Evolutionary conservation across 2,888 invertebrate species (phyloP).

Genomic region (Tridacna gigas): DNA sequence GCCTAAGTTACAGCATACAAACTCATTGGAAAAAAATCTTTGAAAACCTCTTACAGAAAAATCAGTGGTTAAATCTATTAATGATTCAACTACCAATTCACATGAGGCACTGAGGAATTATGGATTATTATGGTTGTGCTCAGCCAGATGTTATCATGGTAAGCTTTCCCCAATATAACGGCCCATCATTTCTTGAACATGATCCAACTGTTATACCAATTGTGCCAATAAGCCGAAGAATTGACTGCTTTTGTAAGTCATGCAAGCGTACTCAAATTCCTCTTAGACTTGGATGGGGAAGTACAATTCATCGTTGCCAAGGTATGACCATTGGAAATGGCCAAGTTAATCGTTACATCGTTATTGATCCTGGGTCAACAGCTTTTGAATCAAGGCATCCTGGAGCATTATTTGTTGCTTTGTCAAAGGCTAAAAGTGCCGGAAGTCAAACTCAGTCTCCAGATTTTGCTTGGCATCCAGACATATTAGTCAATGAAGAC

Average conservation of each 20-base stretch:
- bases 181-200: too few relatives aligned
- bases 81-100: too few relatives aligned
- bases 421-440: slow-evolving; percentile 57
- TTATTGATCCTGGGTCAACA: slow-evolving; percentile 44
- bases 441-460: background rate
- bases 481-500: background rate
- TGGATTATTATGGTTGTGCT: too few relatives aligned
- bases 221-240: slow-evolving; percentile 46
- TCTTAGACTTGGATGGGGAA: slow-evolving; percentile 55
- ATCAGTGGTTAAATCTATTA: too few relatives aligned
- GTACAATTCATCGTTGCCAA: slow-evolving; percentile 57
- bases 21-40: too few relatives aligned
- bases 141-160: too few relatives aligned
- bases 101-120: too few relatives aligned
- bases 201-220: slow-evolving; percentile 28
- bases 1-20: too few relatives aligned
- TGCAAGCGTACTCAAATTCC: slow-evolving; percentile 55
- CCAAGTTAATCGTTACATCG: slow-evolving; percentile 28
- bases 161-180: too few relatives aligned
- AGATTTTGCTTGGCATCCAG: background rate
- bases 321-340: slow-evolving; percentile 58
- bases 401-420: slow-evolving; percentile 61
- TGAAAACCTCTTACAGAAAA: too few relatives aligned
- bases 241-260: slow-evolving; percentile 49
- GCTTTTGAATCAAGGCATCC: slow-evolving; percentile 58